Evolutionary conservation across 2,113 vertebrate genomes (phyloP), one percentile per base, ranked within the genome.

Genomic region (Pelmatolapia mariae): DNA sequence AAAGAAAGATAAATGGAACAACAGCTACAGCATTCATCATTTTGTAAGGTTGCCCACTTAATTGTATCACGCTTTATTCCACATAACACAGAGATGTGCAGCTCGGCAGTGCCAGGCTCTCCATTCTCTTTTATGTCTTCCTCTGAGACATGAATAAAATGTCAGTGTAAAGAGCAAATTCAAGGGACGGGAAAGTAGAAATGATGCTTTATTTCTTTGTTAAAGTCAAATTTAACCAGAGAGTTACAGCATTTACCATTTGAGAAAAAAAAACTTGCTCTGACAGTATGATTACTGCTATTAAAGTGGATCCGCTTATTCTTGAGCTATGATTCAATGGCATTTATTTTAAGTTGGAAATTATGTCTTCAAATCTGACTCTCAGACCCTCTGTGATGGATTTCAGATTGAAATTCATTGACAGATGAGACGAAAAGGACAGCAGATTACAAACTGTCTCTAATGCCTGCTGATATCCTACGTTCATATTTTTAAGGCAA

Each of bases 1-100:
- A 90, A 87, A 87, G 57, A 90, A 90, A 88, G 91, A 94, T 82
- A 81, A 94, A 94, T 94, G 90, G 86, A 81, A 80, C 80, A 86
- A 22, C 66, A 83, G 59, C 84, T 45, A 85, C 45, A 76, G 76
- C 86, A 91, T 94, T 91, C 26, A 90, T 94, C 92, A 90, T 52
- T 52, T 66, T 26, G 40, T 36, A 73, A 33, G 59, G 87, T 56
- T 81, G 81, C 82, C 82, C 68, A 83, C 82, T 83, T 88, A 83
- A 90, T 86, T 87, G 68, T 59, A 66, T 91, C 84, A 24, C 13
- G 57, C 38, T 85, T 83, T 88, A 53, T 87, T 88, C 71, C 29
- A 63, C 50, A 24, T 40, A 82, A 82, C 54, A 40, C 57, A 88
- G 50, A 82, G 82, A 73, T n/a, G 50, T 88, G 91, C 36, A 43